Percentiles rank a stretch among this genome's conserved stretches.
Evolutionary conservation across 2,888 invertebrate genomes (phyloP).

Genomic region (Nebria brevicollis): DNA sequence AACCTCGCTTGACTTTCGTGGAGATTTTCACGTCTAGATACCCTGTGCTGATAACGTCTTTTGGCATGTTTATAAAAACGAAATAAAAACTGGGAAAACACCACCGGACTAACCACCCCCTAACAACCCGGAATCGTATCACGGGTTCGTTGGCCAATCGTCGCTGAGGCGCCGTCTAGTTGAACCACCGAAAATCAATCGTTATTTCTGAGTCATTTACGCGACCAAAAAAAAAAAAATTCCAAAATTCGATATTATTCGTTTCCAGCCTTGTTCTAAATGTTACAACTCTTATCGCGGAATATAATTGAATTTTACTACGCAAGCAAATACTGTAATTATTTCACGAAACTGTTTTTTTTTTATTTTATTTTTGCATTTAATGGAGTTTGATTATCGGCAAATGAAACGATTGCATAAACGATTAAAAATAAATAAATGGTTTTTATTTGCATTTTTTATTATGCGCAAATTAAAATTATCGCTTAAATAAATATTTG

Average conservation of each 20-base stretch:
- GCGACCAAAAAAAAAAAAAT: not conserved
- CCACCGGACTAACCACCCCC: constrained; percentile 5
- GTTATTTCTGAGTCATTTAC: not conserved
- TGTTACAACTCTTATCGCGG: not conserved
- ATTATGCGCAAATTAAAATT: not conserved
- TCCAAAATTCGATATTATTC: not conserved
- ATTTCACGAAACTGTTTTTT: too few relatives aligned
- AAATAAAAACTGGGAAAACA: not conserved
- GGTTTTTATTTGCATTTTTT: not conserved
- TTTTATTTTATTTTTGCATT: not conserved
- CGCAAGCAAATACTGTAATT: too few relatives aligned
- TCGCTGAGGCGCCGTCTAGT: not conserved
- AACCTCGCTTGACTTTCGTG: constrained; percentile 68
- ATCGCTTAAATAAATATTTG: not conserved
- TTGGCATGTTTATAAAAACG: constrained; percentile 26
- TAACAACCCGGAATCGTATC: not conserved
- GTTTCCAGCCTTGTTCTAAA: not conserved
- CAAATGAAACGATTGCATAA: not conserved
- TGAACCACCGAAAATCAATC: constrained; percentile 3
- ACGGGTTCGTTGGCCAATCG: not conserved
- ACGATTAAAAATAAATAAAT: not conserved
- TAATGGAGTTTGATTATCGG: not conserved
- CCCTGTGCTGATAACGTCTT: constrained; percentile 64
- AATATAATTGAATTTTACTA: not conserved
- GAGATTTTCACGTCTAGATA: constrained; percentile 74